Evolutionary conservation across 2,797 vertebrate genomes (phyloP), one percentile per base, ranked within the genome.

Genomic region (Decapterus maruadsi): DNA sequence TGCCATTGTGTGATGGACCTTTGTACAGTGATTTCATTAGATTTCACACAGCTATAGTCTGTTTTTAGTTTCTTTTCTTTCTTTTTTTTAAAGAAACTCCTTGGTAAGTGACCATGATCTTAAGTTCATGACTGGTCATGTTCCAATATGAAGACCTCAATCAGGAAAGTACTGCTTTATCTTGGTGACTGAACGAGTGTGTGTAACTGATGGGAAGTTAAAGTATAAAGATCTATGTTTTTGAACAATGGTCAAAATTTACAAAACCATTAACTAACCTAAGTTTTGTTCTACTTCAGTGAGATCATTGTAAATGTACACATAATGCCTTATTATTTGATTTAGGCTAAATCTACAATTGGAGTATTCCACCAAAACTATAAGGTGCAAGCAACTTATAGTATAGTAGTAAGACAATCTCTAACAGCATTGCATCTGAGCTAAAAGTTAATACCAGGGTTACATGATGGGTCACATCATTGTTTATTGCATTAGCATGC

Each of bases 41-140:
- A 43, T 74, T 71, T 70, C 42, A 69, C 48, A 51, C 53, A 43
- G 12, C 36, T 13, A 7, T 13, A 7, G n/a, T 34, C 26, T 70
- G 45, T n/a, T n/a, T n/a, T n/a, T n/a, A n/a, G n/a, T n/a, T n/a
- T n/a, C 31, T 34, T 34, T 34, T 34, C 6, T 34, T 6, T 26
- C 3, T 26, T 3, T 26, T 26, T 26, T 26, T 1, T 26, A 26
- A 26, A 34, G 6, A 34, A 34, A 1, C 31, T 34, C 31, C 31
- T 34, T 34, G 31, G 31, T 34, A 6, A 34, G 31, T 34, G 31
- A 34, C 3, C 31, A 34, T 5, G 31, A 36, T 58, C n/a, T 60
- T 3, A 36, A 61, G 43, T 66, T 51, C 19, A 56, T 11, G 16
- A 42, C 16, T 16, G 22, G 16, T 34, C 2, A 0, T 26, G 42